phyloP scores from a whole-genome alignment of 1,140 invertebrate genomes.

The Brachionus paranguensis region DNA sequence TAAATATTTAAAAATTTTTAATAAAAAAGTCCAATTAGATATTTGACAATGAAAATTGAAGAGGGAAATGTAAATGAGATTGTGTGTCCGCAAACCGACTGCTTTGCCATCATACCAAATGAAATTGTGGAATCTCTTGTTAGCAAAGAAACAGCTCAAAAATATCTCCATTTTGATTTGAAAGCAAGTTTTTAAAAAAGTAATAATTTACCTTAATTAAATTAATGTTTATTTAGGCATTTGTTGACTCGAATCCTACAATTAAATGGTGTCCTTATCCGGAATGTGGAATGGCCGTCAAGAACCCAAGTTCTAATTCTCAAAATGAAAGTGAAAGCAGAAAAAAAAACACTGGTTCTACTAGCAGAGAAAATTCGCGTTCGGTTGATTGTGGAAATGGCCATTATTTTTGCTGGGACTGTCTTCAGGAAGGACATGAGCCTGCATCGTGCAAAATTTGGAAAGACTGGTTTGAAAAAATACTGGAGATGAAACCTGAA shows the following conservation, averaged over 20 bases:
- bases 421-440: constrained; percentile 66
- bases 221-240: constrained; percentile 53
- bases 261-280: constrained; percentile 71
- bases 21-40: constrained; percentile 49
- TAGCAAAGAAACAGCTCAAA: constrained; percentile 63
- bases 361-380: constrained; percentile 58
- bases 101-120: constrained; percentile 63
- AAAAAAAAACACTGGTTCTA: constrained; percentile 40
- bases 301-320: constrained; percentile 58
- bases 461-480: constrained; percentile 64
- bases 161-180: constrained; percentile 69
- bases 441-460: constrained; percentile 66
- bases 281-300: constrained; percentile 65
- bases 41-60: constrained; percentile 65
- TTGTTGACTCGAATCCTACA: constrained; percentile 67
- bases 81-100: constrained; percentile 65
- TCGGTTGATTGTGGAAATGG: constrained; percentile 69
- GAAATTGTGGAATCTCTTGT: constrained; percentile 66
- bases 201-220: not conserved
- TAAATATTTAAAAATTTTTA: not conserved
- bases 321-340: not conserved
- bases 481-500: constrained; percentile 64
- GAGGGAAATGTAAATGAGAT: constrained; percentile 66
- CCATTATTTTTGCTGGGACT: constrained; percentile 69
- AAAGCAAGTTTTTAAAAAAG: constrained; percentile 51